Evolutionary conservation across 2,113 vertebrate genomes (phyloP).

Genomic region (Spilogale gracilis): DNA sequence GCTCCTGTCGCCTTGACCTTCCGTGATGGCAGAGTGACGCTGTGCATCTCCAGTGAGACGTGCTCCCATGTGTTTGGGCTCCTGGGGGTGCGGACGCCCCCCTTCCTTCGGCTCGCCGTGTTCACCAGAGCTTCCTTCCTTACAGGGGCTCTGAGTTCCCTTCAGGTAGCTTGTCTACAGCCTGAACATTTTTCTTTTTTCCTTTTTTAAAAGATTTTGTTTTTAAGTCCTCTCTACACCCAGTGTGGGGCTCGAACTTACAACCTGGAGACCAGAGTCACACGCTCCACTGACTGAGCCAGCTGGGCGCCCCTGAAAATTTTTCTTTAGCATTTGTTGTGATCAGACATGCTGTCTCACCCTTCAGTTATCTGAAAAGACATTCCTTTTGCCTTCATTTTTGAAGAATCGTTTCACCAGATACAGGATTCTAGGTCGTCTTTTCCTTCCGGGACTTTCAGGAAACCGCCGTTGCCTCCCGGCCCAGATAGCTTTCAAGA

Average conservation of each 20-base stretch:
- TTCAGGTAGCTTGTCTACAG: background rate
- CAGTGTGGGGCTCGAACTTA: background rate
- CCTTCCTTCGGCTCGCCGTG: background rate
- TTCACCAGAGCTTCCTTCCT: background rate
- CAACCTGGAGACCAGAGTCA: background rate
- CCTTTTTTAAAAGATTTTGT: background rate
- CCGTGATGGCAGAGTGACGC: rapidly evolving
- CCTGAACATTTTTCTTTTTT: background rate
- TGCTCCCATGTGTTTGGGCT: background rate
- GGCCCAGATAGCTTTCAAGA: background rate
- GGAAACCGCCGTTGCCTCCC: background rate
- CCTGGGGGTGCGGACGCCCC: rapidly evolving
- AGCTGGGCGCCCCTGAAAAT: background rate
- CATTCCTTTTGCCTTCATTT: background rate
- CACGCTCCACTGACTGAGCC: background rate
- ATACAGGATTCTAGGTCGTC: background rate
- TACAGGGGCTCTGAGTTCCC: background rate
- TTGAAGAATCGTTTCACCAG: background rate
- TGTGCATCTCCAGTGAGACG: background rate
- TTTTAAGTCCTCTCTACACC: background rate
- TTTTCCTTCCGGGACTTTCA: background rate
- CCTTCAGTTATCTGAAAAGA: background rate
- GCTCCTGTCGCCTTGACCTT: background rate
- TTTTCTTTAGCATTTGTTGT: background rate
- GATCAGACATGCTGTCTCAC: background rate